Percentiles rank a stretch among this genome's conserved stretches.
Conservation (phyloP, 1,140 invertebrate species). For the Tetramorium simillimum region DNA sequence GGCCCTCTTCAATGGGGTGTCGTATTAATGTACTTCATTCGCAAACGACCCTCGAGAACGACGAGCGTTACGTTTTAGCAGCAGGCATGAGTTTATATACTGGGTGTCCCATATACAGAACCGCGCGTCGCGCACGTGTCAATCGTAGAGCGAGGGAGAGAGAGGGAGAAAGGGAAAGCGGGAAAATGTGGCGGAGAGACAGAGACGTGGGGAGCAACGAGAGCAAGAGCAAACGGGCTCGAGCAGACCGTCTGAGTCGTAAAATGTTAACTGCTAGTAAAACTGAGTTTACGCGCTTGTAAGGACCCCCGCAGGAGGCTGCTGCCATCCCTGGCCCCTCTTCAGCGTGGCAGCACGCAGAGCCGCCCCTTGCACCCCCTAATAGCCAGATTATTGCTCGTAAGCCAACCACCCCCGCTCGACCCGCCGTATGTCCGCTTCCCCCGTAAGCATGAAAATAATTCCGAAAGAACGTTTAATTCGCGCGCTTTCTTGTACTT, state of each 20-base stretch:
- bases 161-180: constrained; percentile 17
- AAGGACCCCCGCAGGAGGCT: constrained; percentile 80
- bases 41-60: constrained; percentile 73
- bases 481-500: background rate
- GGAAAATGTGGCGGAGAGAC: constrained; percentile 4
- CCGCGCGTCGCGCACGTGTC: constrained; percentile 25
- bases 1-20: constrained; percentile 72
- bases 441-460: constrained; percentile 64
- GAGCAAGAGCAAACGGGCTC: constrained; percentile 58
- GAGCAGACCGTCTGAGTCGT: constrained; percentile 82
- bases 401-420: constrained; percentile 64
- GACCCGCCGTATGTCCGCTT: constrained; percentile 1
- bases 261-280: constrained; percentile 86
- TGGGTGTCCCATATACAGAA: constrained; percentile 36
- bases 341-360: constrained; percentile 64
- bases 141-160: constrained; percentile 14
- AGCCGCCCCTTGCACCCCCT: constrained; percentile 72
- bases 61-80: constrained; percentile 55
- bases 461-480: constrained; percentile 62
- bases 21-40: constrained; percentile 77
- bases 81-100: constrained; percentile 48
- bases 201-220: constrained; percentile 26
- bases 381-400: constrained; percentile 82
- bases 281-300: constrained; percentile 85
- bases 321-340: constrained; percentile 66